Percentiles rank a stretch among this genome's conserved stretches.
phyloP scores from a whole-genome alignment of 30 jellyfish, hydroid and myxozoan genomes.

The Mastigias papua region DNA sequence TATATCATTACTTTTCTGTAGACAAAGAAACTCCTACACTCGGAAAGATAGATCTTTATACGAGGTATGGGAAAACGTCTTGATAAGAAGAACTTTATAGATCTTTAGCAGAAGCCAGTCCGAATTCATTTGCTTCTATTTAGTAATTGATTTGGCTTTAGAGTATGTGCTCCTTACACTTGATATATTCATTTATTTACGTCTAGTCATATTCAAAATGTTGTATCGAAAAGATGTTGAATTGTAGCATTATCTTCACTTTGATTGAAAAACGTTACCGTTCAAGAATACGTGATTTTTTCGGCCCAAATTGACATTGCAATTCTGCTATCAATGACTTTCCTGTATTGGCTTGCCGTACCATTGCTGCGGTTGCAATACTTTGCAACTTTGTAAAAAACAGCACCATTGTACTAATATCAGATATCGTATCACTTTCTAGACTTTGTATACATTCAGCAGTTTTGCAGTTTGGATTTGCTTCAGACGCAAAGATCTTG shows the following conservation, averaged over 20 bases:
- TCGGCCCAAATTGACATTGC: no score
- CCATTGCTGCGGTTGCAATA: neutral
- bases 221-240: no score
- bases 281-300: no score
- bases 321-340: no score
- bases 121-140: no score
- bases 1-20: slow-evolving; percentile 2
- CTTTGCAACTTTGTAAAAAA: neutral
- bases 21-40: slow-evolving; percentile 82
- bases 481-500: slow-evolving; percentile 74
- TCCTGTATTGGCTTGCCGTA: no score
- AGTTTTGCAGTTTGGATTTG: slow-evolving; percentile 83
- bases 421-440: neutral
- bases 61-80: slow-evolving; percentile 48
- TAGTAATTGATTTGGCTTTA: no score
- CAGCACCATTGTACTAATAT: neutral
- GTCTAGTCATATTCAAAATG: no score
- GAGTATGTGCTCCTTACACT: no score
- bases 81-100: neutral
- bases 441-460: slow-evolving; percentile 84
- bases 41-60: slow-evolving; percentile 70
- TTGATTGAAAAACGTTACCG: no score
- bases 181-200: no score
- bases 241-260: no score
- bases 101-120: neutral